These are phyloP conservation scores for Nesidiocoris tenuis DNA, from an alignment of 2,888 invertebrate species.

Conservation along the genomic window DNA sequence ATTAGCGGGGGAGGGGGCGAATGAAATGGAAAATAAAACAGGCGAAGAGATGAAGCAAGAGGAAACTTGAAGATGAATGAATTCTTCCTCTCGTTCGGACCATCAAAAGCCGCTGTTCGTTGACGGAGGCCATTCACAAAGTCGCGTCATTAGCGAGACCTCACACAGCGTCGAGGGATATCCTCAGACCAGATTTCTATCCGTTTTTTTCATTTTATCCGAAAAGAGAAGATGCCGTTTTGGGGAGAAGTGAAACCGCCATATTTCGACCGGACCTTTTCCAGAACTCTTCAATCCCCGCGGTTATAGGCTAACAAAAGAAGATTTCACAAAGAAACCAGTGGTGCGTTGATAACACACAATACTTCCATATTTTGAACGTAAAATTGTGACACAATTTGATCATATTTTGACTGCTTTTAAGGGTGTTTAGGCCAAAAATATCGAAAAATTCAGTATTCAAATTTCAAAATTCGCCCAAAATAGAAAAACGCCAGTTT, in stretches of 20 bases:
- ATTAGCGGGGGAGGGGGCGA: background rate
- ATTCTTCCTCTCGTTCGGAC: constrained; percentile 4
- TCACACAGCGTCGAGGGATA: constrained; percentile 19
- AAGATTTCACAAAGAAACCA: too few relatives aligned
- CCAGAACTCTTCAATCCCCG: too few relatives aligned
- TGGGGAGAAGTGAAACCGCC: background rate
- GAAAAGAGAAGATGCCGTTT: background rate
- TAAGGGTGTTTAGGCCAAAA: too few relatives aligned
- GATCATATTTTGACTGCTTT: too few relatives aligned
- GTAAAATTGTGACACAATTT: too few relatives aligned
- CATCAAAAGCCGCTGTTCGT: constrained; percentile 11
- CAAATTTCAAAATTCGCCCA: too few relatives aligned
- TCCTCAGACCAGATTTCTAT: background rate
- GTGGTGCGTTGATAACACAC: too few relatives aligned
- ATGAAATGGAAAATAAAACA: constrained; percentile 11
- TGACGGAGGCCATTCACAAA: constrained; percentile 1
- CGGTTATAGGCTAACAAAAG: too few relatives aligned
- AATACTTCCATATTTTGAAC: too few relatives aligned
- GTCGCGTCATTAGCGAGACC: constrained; percentile 36
- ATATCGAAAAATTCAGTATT: too few relatives aligned
- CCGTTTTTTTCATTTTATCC: background rate
- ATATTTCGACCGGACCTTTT: too few relatives aligned
- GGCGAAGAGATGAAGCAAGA: constrained; percentile 7
- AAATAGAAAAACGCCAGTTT: too few relatives aligned
- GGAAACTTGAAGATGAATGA: constrained; percentile 32